Evolutionary conservation across 1,140 invertebrate species (phyloP), one percentile per base, ranked within the genome.

Genomic region (Drosophila auraria): DNA sequence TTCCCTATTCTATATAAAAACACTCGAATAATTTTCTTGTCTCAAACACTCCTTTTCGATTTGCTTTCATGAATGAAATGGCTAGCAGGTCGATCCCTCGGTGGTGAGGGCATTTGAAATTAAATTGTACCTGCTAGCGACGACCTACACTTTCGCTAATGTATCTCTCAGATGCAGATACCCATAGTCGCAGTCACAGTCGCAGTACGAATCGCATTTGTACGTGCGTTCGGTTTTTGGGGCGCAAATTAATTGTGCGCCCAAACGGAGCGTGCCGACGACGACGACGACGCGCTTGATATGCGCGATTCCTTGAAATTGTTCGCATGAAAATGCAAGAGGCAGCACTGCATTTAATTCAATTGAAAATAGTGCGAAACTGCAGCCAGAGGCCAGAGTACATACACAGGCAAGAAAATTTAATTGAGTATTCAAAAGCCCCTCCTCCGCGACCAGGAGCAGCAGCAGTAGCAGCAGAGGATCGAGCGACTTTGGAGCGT

Each of bases 261-360:
- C 91, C 91, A 92, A 92, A 92, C 91, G 91, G 91, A 92, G 91
- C 91, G 91, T 92, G 91, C 91, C 91, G 83, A 83, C 64, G 76
- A 70, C 80, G 91, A 92, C 84, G 84, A 78, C 84, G 91, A 91
- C 87, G 91, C 91, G 91, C 91, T 92, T 92, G 91, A 92, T 92
- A 92, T 92, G 91, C 91, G 89, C 91, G 83, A 92, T 92, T 92
- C 91, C 91, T 92, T 92, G 91, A 92, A 92, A 92, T 92, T 92
- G 87, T 87, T 92, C 91, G 84, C 90, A 83, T 87, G 90, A 92
- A 92, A 86, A 82, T 90, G 82, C 72, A 77, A 74, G 62, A 76
- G 64, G 61, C 70, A 70, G 68, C 60, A 75, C 72, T 64, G 78
- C 82, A 80, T 90, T 90, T 90, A 90, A 90, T 90, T 90, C 86